These are phyloP conservation scores for Littorina saxatilis DNA, from an alignment of 1,140 invertebrate genomes.

Conservation along the genomic window DNA sequence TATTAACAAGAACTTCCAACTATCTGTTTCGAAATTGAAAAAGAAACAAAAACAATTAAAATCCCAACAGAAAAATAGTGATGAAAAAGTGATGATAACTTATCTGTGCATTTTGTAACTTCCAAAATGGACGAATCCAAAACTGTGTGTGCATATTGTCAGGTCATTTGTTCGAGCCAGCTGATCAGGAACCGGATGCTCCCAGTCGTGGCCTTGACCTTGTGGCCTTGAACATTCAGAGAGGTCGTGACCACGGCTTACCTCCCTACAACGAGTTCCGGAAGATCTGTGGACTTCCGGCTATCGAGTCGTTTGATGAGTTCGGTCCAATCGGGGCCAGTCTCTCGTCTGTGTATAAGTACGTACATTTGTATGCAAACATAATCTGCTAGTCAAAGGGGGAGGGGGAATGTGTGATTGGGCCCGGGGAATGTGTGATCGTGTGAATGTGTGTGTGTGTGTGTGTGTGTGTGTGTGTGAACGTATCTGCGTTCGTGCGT, in stretches of 20 bases:
- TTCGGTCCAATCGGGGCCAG: background rate
- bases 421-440: no score
- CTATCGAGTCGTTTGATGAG: background rate
- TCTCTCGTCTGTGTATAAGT: background rate
- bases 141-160: background rate
- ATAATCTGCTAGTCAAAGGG: background rate
- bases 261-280: slow-evolving; percentile 44
- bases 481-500: no score
- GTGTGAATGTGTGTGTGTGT: slow-evolving; percentile 2
- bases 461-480: background rate
- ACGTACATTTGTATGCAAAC: background rate
- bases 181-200: background rate
- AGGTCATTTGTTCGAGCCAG: slow-evolving; percentile 24
- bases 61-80: background rate
- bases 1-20: no score
- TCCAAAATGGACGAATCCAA: no score
- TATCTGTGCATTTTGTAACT: background rate
- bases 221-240: no score
- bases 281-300: slow-evolving; percentile 40
- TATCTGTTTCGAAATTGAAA: background rate
- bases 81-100: no score
- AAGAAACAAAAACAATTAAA: background rate
- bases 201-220: slow-evolving; percentile 64
- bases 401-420: no score
- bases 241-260: no score